These are phyloP conservation scores for Macroteleia sp. DNA, from an alignment of 2,888 invertebrate species.

Conservation along the genomic window DNA sequence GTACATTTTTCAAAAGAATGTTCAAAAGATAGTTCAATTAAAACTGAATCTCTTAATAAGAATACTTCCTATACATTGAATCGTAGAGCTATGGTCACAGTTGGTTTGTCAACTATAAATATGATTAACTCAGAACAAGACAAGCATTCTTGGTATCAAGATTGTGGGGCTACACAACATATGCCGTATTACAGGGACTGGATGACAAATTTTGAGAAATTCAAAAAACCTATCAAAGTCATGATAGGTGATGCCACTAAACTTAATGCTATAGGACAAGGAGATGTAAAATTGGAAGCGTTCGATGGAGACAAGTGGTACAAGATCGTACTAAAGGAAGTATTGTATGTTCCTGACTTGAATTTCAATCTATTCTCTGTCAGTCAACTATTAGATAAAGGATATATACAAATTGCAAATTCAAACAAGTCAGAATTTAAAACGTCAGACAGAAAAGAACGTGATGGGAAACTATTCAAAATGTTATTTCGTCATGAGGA, in stretches of 20 bases:
- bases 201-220: conserved; percentile 2
- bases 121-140: not conserved
- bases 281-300: conserved; percentile 68
- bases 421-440: conserved; percentile 58
- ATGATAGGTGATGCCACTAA: conserved; percentile 65
- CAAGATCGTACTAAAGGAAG: conserved; percentile 57
- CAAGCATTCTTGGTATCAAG: conserved; percentile 22
- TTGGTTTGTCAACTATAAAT: conserved; percentile 2
- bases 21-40: not conserved
- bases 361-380: conserved; percentile 70
- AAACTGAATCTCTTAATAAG: not conserved
- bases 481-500: too few relatives aligned
- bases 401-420: conserved; percentile 60
- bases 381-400: conserved; percentile 67
- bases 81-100: conserved; percentile 3
- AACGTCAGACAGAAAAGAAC: conserved; percentile 23
- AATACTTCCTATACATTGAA: too few relatives aligned
- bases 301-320: conserved; percentile 68
- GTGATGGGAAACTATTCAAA: too few relatives aligned
- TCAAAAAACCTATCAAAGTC: conserved; percentile 9
- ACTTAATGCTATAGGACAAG: conserved; percentile 68
- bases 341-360: conserved; percentile 61
- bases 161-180: conserved; percentile 33
- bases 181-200: conserved; percentile 26
- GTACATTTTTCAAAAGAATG: conserved; percentile 31